These are phyloP conservation scores for Epinotia nisella DNA, from an alignment of 2,888 invertebrate genomes.

Conservation along the genomic window DNA sequence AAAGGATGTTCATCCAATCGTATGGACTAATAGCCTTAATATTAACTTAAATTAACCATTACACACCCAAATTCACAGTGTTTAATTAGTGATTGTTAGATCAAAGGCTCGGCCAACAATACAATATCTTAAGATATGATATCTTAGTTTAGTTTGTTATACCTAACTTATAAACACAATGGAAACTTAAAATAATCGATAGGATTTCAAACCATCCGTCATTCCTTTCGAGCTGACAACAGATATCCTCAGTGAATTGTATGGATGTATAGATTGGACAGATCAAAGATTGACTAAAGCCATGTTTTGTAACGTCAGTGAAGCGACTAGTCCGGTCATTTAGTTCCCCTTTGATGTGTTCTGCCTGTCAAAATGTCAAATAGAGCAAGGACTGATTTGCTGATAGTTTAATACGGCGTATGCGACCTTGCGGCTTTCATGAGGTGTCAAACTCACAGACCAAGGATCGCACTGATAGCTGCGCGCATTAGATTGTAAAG, in stretches of 20 bases:
- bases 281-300: slow-evolving; percentile 32
- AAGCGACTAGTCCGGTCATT: slow-evolving; percentile 33
- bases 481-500: too few species aligned
- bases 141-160: neutral
- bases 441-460: too few species aligned
- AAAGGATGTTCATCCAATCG: too few species aligned
- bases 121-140: too few species aligned
- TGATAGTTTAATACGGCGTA: neutral
- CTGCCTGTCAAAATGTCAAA: neutral
- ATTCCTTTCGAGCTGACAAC: neutral
- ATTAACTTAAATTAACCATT: too few species aligned
- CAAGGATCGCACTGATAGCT: too few species aligned
- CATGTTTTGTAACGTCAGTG: slow-evolving; percentile 31
- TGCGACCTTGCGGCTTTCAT: too few species aligned
- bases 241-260: slow-evolving; percentile 13
- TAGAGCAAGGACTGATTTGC: slow-evolving; percentile 1
- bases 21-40: too few species aligned
- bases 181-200: slow-evolving; percentile 9
- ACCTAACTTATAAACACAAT: too few species aligned
- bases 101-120: too few species aligned
- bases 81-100: too few species aligned
- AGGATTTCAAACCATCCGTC: neutral
- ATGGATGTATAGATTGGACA: neutral
- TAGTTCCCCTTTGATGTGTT: slow-evolving; percentile 33
- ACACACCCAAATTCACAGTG: too few species aligned